These are phyloP conservation scores for Ceyx margarethae DNA, from an alignment of 2,113 vertebrate species.

Conservation along the genomic window DNA sequence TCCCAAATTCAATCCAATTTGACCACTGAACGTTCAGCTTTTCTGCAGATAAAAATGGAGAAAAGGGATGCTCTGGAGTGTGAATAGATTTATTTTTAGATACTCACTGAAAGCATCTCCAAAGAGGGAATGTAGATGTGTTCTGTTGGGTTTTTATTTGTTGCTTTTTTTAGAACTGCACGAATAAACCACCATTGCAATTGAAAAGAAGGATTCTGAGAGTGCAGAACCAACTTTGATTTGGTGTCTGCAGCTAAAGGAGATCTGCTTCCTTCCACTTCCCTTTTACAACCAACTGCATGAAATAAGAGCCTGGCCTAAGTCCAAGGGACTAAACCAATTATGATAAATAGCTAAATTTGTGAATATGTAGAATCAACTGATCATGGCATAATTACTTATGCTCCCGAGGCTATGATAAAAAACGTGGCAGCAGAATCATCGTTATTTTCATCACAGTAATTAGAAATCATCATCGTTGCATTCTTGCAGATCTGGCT, in stretches of 20 bases:
- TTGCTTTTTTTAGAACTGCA: not conserved
- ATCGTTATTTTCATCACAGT: slow-evolving; percentile 54
- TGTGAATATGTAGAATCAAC: slow-evolving; percentile 58
- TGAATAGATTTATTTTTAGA: not conserved
- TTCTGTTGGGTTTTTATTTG: not conserved
- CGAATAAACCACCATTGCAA: not conserved
- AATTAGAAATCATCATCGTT: slow-evolving; percentile 53
- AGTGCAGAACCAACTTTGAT: not conserved
- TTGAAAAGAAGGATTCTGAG: not conserved
- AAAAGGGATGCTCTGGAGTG: not conserved
- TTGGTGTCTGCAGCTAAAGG: not conserved
- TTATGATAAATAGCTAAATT: slow-evolving; percentile 66
- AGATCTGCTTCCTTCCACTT: slow-evolving; percentile 17
- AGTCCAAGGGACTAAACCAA: slow-evolving; percentile 55
- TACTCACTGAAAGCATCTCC: not conserved
- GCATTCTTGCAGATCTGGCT: slow-evolving; percentile 32
- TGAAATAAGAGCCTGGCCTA: slow-evolving; percentile 47
- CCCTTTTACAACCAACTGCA: not conserved
- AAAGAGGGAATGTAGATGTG: not conserved
- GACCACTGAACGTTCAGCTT: not conserved
- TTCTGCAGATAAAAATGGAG: not conserved
- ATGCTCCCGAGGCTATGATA: slow-evolving; percentile 30
- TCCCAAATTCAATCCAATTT: not conserved
- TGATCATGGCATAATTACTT: slow-evolving; percentile 58
- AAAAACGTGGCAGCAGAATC: slow-evolving; percentile 30